phyloP scores from a whole-genome alignment of 2,888 invertebrate genomes.

The Nomada goodeniana region DNA sequence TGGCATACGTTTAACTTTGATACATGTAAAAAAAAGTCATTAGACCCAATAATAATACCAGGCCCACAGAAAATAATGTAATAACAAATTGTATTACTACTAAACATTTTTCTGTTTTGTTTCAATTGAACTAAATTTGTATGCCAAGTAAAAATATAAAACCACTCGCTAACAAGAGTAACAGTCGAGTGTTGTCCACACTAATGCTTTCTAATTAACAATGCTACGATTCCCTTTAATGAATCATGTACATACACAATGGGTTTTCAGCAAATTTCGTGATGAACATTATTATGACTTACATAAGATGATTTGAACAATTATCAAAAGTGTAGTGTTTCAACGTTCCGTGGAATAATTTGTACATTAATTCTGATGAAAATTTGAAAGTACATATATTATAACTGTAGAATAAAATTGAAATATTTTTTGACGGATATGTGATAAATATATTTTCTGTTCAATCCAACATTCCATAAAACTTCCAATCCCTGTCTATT shows the following conservation, averaged over 20 bases:
- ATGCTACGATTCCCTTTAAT: conserved; percentile 9
- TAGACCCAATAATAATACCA: conserved; percentile 3
- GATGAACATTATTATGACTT: conserved; percentile 15
- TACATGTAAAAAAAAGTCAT: conserved; percentile 9
- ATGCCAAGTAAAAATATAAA: not conserved
- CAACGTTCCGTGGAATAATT: conserved; percentile 23
- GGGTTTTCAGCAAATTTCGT: conserved; percentile 6
- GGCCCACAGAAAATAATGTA: conserved; percentile 13
- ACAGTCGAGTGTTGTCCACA: conserved; percentile 15
- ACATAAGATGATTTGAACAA: not conserved
- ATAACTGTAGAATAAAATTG: conserved; percentile 27
- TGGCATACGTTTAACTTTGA: conserved; percentile 76
- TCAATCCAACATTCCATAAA: conserved; percentile 23
- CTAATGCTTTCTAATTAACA: conserved; percentile 40
- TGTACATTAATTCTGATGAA: conserved; percentile 5
- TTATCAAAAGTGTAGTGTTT: conserved; percentile 15
- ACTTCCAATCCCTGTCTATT: conserved; percentile 38
- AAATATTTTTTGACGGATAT: not conserved
- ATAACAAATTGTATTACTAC: not conserved
- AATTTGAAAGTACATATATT: conserved; percentile 2
- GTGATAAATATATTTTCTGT: not conserved
- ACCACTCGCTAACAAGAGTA: conserved; percentile 39
- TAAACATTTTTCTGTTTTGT: conserved; percentile 3
- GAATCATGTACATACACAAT: conserved; percentile 1
- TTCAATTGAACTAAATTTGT: not conserved